Evolutionary conservation across 2,888 invertebrate species (phyloP).

Genomic region (Ischnura elegans): DNA sequence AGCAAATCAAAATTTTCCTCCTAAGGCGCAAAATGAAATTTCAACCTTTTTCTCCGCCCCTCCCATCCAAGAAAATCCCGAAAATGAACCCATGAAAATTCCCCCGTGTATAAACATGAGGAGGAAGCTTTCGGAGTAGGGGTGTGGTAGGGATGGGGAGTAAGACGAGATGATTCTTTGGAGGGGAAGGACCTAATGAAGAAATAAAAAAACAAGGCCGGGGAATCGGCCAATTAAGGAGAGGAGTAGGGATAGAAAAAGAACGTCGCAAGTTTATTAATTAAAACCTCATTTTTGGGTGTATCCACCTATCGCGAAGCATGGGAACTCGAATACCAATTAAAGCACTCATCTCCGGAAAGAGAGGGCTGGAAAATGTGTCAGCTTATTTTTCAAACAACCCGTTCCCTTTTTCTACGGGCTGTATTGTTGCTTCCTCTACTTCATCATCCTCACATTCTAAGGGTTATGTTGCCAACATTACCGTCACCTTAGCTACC

Average conservation of each 20-base stretch:
- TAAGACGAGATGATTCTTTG: too few relatives aligned
- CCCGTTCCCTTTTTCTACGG: not conserved
- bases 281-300: slow-evolving; percentile 19
- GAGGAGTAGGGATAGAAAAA: not conserved
- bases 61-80: not conserved
- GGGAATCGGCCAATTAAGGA: not conserved
- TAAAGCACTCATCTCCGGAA: slow-evolving; percentile 8
- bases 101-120: slow-evolving; percentile 12
- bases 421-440: not conserved
- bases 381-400: slow-evolving; percentile 2
- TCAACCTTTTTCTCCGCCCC: not conserved
- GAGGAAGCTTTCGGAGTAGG: not conserved
- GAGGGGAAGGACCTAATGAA: not conserved
- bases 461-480: too few relatives aligned
- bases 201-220: not conserved
- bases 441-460: too few relatives aligned
- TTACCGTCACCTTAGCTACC: too few relatives aligned
- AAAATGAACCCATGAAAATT: slow-evolving; percentile 31
- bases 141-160: not conserved
- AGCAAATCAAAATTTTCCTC: slow-evolving; percentile 13
- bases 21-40: slow-evolving; percentile 3
- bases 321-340: slow-evolving; percentile 17
- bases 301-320: slow-evolving; percentile 13
- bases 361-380: slow-evolving; percentile 3
- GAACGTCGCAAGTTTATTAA: slow-evolving; percentile 23